A percentile compares a stretch with the other conserved stretches of the same genome.
These are phyloP conservation scores for Micrasema minimum DNA, from an alignment of 1,140 invertebrate genomes.

Conservation along the genomic window DNA sequence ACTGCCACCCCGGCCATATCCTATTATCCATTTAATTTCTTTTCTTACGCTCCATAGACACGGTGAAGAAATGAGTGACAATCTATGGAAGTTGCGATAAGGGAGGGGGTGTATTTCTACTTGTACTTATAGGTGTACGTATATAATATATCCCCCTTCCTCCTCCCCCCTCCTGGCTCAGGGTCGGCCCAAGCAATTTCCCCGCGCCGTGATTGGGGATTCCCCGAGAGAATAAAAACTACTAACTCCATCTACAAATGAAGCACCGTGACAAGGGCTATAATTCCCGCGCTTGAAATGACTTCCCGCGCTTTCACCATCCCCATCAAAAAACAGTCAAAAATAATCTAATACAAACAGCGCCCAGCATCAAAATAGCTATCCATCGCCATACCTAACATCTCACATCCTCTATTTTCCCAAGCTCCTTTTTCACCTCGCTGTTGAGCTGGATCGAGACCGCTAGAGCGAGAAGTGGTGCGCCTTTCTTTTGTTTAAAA, in stretches of 20 bases:
- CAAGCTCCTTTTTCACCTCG: neutral
- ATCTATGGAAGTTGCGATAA: constrained; percentile 13
- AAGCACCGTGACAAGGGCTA: constrained; percentile 53
- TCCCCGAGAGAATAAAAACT: constrained; percentile 53
- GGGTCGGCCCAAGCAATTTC: constrained; percentile 51
- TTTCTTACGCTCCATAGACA: constrained; percentile 38
- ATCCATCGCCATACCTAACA: neutral
- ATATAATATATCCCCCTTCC: neutral
- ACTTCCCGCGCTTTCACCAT: constrained; percentile 34
- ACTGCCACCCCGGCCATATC: constrained; percentile 16
- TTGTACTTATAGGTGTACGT: no score
- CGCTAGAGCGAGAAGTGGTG: constrained; percentile 37
- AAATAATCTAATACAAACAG: neutral
- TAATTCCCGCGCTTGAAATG: constrained; percentile 51
- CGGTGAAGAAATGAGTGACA: constrained; percentile 48
- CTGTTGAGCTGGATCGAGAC: neutral
- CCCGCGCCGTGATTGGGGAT: constrained; percentile 52
- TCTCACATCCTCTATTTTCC: neutral
- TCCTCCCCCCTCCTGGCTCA: constrained; percentile 1
- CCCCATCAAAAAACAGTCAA: neutral
- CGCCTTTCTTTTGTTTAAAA: constrained; percentile 52
- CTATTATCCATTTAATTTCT: constrained; percentile 35
- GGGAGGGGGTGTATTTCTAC: no score
- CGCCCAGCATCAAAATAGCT: neutral
- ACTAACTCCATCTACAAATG: constrained; percentile 55